These are phyloP conservation scores for Sitta europaea DNA, from an alignment of 2,113 vertebrate species.

Conservation along the genomic window DNA sequence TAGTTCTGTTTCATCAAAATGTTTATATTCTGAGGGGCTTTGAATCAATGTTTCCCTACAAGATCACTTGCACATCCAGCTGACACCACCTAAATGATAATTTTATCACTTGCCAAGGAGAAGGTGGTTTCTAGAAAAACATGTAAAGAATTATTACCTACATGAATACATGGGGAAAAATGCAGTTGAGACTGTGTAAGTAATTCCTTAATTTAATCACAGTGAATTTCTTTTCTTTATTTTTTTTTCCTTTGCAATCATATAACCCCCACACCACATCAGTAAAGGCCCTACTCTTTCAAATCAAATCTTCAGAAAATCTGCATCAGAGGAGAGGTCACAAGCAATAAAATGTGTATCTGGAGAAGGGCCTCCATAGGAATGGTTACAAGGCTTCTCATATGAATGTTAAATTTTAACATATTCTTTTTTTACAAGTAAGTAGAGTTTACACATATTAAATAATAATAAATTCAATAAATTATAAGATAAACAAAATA, in stretches of 20 bases:
- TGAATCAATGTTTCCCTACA: neutral
- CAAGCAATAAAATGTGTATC: neutral
- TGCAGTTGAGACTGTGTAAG: neutral
- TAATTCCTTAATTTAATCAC: neutral
- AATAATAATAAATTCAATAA: neutral
- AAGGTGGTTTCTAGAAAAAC: neutral
- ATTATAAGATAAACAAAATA: neutral
- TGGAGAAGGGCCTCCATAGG: neutral
- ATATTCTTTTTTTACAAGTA: neutral
- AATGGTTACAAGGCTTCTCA: neutral
- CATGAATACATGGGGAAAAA: neutral
- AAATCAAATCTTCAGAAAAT: neutral
- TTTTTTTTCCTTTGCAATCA: neutral
- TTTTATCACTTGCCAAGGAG: neutral
- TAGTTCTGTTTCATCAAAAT: neutral
- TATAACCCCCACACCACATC: fast-evolving
- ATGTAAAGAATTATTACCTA: neutral
- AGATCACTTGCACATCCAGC: neutral
- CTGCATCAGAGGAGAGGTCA: neutral
- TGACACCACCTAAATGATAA: neutral
- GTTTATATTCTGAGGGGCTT: neutral
- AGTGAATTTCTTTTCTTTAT: no score
- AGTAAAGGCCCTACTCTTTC: neutral
- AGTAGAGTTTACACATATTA: neutral
- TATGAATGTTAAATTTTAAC: neutral